A percentile compares a stretch with the other conserved stretches of the same genome.
Conservation (phyloP, 2,888 invertebrate species). For the Tipula confusa region DNA sequence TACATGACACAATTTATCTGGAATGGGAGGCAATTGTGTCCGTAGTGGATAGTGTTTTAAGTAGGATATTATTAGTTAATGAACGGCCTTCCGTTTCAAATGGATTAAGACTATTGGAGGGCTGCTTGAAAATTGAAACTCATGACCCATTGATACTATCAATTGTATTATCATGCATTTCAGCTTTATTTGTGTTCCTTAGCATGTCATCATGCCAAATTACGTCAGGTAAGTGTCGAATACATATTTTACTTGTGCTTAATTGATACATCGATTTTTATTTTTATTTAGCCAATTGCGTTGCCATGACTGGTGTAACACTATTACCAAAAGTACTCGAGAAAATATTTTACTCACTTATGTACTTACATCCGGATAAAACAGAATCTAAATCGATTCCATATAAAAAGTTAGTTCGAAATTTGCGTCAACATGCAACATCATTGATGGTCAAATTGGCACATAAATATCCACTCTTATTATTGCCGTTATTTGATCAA, state of each 20-base stretch:
- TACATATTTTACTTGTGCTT: not conserved
- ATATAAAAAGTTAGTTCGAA: conserved; percentile 63
- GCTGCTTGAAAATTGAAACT: conserved; percentile 71
- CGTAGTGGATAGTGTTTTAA: conserved; percentile 79
- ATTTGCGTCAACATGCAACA: conserved; percentile 83
- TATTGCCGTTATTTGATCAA: conserved; percentile 82
- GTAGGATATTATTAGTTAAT: conserved; percentile 66
- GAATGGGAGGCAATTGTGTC: conserved; percentile 78
- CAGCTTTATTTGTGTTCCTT: conserved; percentile 85
- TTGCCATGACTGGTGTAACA: conserved; percentile 61
- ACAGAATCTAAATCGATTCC: conserved; percentile 40
- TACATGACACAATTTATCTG: conserved; percentile 64
- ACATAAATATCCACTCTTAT: conserved; percentile 76
- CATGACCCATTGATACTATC: conserved; percentile 78
- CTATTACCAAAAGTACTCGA: conserved; percentile 76
- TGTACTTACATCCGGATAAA: conserved; percentile 65
- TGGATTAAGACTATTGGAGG: conserved; percentile 71
- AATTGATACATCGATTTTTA: not conserved
- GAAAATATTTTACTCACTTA: conserved; percentile 81
- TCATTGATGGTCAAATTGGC: conserved; percentile 86
- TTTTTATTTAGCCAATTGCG: conserved; percentile 50
- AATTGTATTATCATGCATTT: conserved; percentile 82
- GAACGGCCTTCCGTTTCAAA: conserved; percentile 71
- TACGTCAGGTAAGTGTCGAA: conserved; percentile 47
- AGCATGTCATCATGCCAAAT: conserved; percentile 81